These are phyloP conservation scores for Zygothrica quintamaculata DNA, from an alignment of 2,888 invertebrate species.

Conservation along the genomic window DNA sequence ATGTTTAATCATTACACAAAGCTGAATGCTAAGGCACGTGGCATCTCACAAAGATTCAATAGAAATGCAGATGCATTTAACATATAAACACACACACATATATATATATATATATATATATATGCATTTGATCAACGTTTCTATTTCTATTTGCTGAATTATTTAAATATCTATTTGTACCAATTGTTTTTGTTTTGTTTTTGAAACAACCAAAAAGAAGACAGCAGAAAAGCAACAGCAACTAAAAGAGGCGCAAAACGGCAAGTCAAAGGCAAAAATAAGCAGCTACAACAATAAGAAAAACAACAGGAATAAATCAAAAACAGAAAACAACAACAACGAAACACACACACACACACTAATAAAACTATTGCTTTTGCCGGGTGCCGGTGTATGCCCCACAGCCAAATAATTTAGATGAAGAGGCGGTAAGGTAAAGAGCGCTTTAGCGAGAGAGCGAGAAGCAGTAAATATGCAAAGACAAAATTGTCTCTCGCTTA, in stretches of 20 bases:
- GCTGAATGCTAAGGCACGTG: constrained; percentile 30
- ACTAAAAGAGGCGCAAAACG: not conserved
- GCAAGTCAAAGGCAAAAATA: constrained; percentile 16
- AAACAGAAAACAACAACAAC: no score
- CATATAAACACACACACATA: constrained; percentile 1
- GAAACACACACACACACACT: no score
- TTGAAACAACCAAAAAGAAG: constrained; percentile 24
- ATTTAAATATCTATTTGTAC: constrained; percentile 56
- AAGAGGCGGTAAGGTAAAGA: constrained; percentile 12
- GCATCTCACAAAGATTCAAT: not conserved
- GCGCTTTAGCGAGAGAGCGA: not conserved
- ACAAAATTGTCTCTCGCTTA: constrained; percentile 23
- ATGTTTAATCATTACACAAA: constrained; percentile 15
- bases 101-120: constrained; percentile 4
- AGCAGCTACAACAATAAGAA: constrained; percentile 1
- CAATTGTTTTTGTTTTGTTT: constrained; percentile 29
- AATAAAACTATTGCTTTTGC: constrained; percentile 34
- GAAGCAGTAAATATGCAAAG: constrained; percentile 21
- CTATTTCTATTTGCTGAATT: constrained; percentile 56
- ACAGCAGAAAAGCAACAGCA: constrained; percentile 18
- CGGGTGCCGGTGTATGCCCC: constrained; percentile 37
- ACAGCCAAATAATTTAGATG: constrained; percentile 13
- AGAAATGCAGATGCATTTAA: not conserved
- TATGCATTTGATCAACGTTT: constrained; percentile 40
- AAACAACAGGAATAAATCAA: not conserved